phyloP scores from a whole-genome alignment of 2,797 vertebrate genomes.

The Sebastes steindachneri region DNA sequence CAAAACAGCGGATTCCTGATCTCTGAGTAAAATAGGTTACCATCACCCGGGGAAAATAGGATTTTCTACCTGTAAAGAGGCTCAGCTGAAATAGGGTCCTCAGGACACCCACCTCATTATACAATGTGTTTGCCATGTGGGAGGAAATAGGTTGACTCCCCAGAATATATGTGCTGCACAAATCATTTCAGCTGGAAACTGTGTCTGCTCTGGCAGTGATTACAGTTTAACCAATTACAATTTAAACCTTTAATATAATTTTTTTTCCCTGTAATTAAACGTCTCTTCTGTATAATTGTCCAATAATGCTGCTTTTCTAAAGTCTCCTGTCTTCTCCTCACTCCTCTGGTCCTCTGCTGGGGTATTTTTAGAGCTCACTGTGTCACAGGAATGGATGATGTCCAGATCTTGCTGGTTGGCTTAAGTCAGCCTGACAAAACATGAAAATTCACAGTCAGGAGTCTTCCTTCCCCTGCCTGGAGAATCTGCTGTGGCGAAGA shows the following conservation, averaged over 20 bases:
- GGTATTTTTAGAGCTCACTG: conserved; percentile 75
- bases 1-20: conserved; percentile 53
- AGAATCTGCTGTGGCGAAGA: conserved; percentile 63
- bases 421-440: conserved; percentile 73
- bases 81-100: conserved; percentile 57
- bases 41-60: conserved; percentile 51
- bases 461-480: conserved; percentile 58
- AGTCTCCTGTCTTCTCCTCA: conserved; percentile 20
- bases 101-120: conserved; percentile 64
- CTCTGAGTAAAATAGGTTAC: conserved; percentile 70
- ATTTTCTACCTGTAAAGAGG: conserved; percentile 66
- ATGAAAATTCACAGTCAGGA: conserved; percentile 73
- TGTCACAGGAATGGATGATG: conserved; percentile 69
- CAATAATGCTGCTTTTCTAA: conserved; percentile 17
- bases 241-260: not conserved
- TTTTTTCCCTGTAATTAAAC: conserved; percentile 15
- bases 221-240: conserved; percentile 19
- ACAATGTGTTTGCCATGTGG: conserved; percentile 42
- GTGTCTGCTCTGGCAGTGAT: not conserved
- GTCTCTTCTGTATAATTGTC: conserved; percentile 10
- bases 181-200: conserved; percentile 27
- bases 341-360: conserved; percentile 19
- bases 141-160: conserved; percentile 53
- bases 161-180: conserved; percentile 22
- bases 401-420: conserved; percentile 76